These are phyloP conservation scores for Rhinoptilus africanus DNA, from an alignment of 2,113 vertebrate species.

Conservation along the genomic window DNA sequence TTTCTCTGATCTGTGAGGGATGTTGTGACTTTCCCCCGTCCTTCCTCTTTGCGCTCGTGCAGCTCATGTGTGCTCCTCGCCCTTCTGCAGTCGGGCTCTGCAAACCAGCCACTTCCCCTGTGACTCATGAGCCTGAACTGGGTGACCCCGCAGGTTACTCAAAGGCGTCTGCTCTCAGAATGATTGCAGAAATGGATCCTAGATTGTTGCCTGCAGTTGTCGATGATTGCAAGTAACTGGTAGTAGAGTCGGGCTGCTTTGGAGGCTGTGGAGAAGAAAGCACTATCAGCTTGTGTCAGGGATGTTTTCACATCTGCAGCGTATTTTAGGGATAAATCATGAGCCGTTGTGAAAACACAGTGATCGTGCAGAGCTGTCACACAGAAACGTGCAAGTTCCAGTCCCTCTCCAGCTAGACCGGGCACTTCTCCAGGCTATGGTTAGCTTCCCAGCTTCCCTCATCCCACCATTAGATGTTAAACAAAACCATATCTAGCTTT, in stretches of 20 bases:
- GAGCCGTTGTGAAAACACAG: not conserved
- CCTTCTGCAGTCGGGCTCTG: fast-evolving
- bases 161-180: not conserved
- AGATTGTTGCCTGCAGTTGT: no score
- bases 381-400: not conserved
- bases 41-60: not conserved
- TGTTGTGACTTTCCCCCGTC: not conserved
- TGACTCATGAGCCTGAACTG: not conserved
- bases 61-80: fast-evolving
- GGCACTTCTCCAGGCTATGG: not conserved
- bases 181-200: fast-evolving
- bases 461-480: not conserved
- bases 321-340: not conserved
- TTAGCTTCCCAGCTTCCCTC: not conserved
- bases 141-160: fast-evolving
- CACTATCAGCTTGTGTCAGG: fast-evolving
- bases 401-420: not conserved
- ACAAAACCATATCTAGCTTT: not conserved
- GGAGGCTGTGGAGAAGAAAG: not conserved
- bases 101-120: not conserved
- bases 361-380: not conserved
- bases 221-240: no score
- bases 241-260: not conserved
- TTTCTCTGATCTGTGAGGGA: not conserved
- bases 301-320: not conserved